Base-by-base conservation (phyloP, 2,797 vertebrate species). In the Ataeniobius toweri region DNA sequence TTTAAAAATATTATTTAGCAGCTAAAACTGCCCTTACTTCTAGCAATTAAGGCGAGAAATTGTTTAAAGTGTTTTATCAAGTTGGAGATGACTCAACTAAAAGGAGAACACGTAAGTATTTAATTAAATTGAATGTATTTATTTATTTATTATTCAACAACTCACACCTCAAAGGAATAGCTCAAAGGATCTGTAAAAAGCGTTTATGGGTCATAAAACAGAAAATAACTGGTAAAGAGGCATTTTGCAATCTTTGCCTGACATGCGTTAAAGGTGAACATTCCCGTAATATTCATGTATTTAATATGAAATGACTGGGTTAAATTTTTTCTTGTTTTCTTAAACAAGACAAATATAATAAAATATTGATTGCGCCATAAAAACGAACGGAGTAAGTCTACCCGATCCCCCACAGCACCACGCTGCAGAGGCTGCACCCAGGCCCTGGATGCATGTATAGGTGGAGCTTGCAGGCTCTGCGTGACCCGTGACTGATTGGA, bases 401-500 rank as follows among this genome's bases (percentile, higher is more conserved):
- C 18, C 31, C 61, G 26, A 0, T 20, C 63, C 24, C 63, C 31
- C 63, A 5, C 63, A 22, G 24, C 39, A 44, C 10, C 65, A 46
- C 10, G 41, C 39, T 59, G 58, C 58, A 59, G 58, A 6, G 24
- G 65, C 65, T 14, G 65, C 59, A 31, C 79, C 74, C 71, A 85
- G 87, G 89, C 89, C 85, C 80, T 80, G 61, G 90, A 22, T n/a
- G 22, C 65, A 68, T 3, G 39, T 46, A 46, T 3, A 86, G 89
- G 71, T 81, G 86, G 67, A 83, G 83, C 82, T 92, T 72, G 88
- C 90, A 86, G 89, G 89, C 89, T 93, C 89, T 94, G 92, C 90
- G 88, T 93, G 94, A 94, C 92, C 94, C 89, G 89, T 94, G 93
- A 94, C 91, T 94, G 93, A 94, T 93, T 89, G 88, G 90, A 94